phyloP scores from a whole-genome alignment of 2,797 vertebrate species.

The Periparus ater region DNA sequence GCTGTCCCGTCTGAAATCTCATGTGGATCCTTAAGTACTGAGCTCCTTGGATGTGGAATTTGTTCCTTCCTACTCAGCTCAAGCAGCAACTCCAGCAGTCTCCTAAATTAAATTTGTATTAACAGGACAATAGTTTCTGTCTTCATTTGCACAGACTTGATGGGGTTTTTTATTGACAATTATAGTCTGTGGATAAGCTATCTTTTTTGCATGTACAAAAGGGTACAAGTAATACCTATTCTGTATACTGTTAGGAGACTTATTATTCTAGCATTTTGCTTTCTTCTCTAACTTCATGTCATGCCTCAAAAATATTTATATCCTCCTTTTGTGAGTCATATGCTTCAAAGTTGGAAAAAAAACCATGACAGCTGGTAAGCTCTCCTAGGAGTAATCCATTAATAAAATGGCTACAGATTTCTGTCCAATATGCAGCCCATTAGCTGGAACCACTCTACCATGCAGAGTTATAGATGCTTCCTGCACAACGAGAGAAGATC shows the following conservation, averaged over 20 bases:
- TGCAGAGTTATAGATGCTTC: background rate
- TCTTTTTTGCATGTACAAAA: background rate
- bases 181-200: background rate
- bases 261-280: background rate
- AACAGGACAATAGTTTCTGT: background rate
- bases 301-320: slow-evolving; percentile 2
- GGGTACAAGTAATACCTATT: background rate
- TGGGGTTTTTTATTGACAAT: background rate
- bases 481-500: accelerated
- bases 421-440: background rate
- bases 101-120: background rate
- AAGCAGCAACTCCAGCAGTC: background rate
- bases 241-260: background rate
- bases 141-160: background rate
- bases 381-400: background rate
- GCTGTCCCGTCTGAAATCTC: background rate
- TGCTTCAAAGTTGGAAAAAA: background rate
- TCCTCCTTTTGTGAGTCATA: slow-evolving; percentile 28
- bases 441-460: background rate
- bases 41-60: background rate
- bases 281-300: slow-evolving; percentile 6
- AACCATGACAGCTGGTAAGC: background rate
- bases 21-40: background rate
- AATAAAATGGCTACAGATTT: background rate
- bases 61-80: background rate